Conservation (phyloP, 2,797 vertebrate species). For the Gambusia yucatana region DNA sequence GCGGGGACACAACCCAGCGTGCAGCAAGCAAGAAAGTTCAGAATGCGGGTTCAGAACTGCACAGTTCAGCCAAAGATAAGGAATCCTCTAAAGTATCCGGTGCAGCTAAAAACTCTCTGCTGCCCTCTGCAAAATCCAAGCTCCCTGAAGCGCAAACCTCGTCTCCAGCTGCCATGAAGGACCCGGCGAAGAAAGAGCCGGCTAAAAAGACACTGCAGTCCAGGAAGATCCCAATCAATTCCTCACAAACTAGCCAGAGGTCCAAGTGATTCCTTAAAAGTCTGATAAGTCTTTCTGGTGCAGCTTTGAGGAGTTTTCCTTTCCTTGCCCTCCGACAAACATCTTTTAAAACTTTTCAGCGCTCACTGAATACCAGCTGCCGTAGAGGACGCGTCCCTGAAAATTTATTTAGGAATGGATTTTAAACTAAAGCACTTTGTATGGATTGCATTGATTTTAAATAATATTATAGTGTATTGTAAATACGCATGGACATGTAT, state of each 20-base stretch:
- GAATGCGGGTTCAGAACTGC: conserved; percentile 72
- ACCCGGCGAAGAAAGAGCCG: conserved; percentile 77
- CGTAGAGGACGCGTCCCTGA: conserved; percentile 72
- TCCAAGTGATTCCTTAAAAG: conserved; percentile 84
- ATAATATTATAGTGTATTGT: conserved; percentile 72
- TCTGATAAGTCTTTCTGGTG: conserved; percentile 72
- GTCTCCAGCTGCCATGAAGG: conserved; percentile 82
- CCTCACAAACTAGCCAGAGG: conserved; percentile 88
- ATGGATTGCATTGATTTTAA: conserved; percentile 75
- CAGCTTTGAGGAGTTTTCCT: conserved; percentile 79
- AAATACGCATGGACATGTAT: conserved; percentile 77
- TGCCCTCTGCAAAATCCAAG: conserved; percentile 88
- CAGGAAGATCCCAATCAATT: conserved; percentile 84
- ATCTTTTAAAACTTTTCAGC: conserved; percentile 82
- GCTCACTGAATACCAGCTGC: conserved; percentile 86
- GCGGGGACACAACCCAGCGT: conserved; percentile 49
- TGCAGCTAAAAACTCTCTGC: conserved; percentile 86
- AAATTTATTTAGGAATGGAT: conserved; percentile 75
- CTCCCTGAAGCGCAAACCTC: conserved; percentile 84
- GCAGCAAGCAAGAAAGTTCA: conserved; percentile 65
- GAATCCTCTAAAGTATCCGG: conserved; percentile 80
- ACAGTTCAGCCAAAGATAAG: conserved; percentile 82
- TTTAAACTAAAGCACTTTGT: conserved; percentile 80
- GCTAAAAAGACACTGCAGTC: conserved; percentile 84
- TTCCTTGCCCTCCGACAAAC: conserved; percentile 66